phyloP scores from a whole-genome alignment of 2,797 vertebrate genomes.

The Liasis olivaceus region DNA sequence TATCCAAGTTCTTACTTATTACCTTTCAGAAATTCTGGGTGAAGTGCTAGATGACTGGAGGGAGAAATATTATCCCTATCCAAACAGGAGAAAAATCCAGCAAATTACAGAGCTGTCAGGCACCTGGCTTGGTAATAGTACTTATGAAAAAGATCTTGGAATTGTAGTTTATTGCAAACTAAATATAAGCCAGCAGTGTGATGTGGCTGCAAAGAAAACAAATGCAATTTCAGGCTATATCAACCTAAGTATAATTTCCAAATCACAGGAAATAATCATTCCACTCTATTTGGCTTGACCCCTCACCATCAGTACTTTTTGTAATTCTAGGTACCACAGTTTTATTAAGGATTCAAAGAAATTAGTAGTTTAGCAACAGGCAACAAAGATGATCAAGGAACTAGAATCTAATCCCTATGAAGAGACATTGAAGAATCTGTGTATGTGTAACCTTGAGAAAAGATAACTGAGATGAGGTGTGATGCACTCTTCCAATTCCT shows the following conservation, averaged over 20 bases:
- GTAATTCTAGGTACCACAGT: neutral
- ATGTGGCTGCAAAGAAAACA: neutral
- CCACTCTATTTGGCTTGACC: neutral
- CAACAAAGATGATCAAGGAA: neutral
- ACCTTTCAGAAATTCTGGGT: neutral
- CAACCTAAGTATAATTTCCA: neutral
- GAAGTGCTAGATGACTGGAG: neutral
- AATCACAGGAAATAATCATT: neutral
- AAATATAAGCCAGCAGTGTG: neutral
- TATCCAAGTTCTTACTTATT: neutral
- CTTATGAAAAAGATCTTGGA: neutral
- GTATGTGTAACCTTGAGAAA: neutral
- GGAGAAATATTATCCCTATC: neutral
- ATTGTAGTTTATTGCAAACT: neutral
- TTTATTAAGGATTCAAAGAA: neutral
- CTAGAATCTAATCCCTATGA: neutral
- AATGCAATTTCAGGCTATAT: neutral
- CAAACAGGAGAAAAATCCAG: neutral
- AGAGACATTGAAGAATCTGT: neutral
- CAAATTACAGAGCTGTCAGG: neutral
- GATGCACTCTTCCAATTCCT: neutral
- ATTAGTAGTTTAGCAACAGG: neutral
- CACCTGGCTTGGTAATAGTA: neutral
- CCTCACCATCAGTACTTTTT: neutral
- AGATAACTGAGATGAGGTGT: neutral